Evolutionary conservation across 2,113 vertebrate species (phyloP), one percentile per base, ranked within the genome.

Genomic region (Phalacrocorax aristotelis): DNA sequence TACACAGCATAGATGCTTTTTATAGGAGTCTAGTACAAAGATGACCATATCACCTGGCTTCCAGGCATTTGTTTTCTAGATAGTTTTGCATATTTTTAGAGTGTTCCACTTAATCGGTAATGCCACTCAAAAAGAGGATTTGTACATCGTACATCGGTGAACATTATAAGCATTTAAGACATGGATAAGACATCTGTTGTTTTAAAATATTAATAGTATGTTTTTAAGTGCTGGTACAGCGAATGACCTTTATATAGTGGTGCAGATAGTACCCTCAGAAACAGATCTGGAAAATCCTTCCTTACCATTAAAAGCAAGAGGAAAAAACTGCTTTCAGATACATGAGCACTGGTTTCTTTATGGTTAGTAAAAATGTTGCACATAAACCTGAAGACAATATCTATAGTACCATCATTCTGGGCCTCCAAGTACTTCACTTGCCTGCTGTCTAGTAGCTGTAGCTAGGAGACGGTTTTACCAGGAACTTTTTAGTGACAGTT

Each of bases 111-210:
- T 92, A 92, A 62, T 55, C 87, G 72, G 20, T 83, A 69, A 85
- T 85, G 60, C 55, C 30, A 38, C 23, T 80, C 61, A 51, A 32
- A 77, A 90, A 91, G 87, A 91, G 93, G 95, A 95, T 95, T 95
- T 91, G 19, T 77, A 51, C 82, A 36, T 91, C 84, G 19, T 77
- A 51, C 82, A 36, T 91, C 84, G 92, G n/a, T 77, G 78, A 90
- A 36, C 18, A 15, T 87, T 36, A 46, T 54, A 72, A 95, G 83
- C 66, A 26, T 91, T 85, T 91, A 87, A 97, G 61, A 93, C 21
- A n/a, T 4, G n/a, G 44, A 84, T 84, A 83, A 80, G 65, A 49
- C 30, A 2, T 89, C 75, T 91, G 71, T 90, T n/a, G 42, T 68
- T 93, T 93, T 66, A 69, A 95, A 89, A 81, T 90, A 88, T 80